Evolutionary conservation across 2,888 invertebrate species (phyloP).

Genomic region (Saturnia japonica): DNA sequence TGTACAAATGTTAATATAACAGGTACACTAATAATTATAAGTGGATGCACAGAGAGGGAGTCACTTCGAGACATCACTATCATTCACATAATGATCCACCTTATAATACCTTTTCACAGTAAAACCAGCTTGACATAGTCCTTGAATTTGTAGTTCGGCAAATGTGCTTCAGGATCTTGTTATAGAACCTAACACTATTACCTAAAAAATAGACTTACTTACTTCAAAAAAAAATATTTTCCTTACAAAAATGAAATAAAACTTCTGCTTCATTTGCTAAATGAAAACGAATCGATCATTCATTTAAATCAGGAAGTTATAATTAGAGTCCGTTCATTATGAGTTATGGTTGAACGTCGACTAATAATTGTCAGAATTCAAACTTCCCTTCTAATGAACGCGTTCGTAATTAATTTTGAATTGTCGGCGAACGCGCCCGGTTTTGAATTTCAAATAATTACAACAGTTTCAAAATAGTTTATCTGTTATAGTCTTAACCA

Average conservation of each 20-base stretch:
- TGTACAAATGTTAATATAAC: too few species aligned
- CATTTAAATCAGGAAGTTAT: slow-evolving; percentile 6
- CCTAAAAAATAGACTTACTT: too few species aligned
- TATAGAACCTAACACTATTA: too few species aligned
- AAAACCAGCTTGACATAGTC: too few species aligned
- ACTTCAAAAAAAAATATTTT: background rate
- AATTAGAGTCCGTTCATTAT: slow-evolving; percentile 12
- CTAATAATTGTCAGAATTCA: slow-evolving; percentile 13
- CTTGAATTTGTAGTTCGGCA: too few species aligned
- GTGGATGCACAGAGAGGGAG: too few species aligned
- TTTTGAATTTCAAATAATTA: slow-evolving; percentile 1
- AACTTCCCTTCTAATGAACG: slow-evolving; percentile 15
- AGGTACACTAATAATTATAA: too few species aligned
- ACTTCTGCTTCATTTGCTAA: background rate
- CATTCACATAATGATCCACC: too few species aligned
- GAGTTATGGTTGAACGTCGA: slow-evolving; percentile 1
- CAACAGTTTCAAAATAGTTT: background rate
- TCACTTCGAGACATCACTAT: too few species aligned
- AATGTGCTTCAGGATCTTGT: too few species aligned
- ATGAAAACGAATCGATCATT: slow-evolving; percentile 3
- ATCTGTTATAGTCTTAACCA: background rate
- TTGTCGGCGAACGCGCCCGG: background rate
- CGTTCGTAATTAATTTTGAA: slow-evolving; percentile 8
- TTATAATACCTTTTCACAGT: too few species aligned
- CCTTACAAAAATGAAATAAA: background rate